These are phyloP conservation scores for Struthidea cinerea DNA, from an alignment of 2,113 vertebrate genomes.

Conservation along the genomic window DNA sequence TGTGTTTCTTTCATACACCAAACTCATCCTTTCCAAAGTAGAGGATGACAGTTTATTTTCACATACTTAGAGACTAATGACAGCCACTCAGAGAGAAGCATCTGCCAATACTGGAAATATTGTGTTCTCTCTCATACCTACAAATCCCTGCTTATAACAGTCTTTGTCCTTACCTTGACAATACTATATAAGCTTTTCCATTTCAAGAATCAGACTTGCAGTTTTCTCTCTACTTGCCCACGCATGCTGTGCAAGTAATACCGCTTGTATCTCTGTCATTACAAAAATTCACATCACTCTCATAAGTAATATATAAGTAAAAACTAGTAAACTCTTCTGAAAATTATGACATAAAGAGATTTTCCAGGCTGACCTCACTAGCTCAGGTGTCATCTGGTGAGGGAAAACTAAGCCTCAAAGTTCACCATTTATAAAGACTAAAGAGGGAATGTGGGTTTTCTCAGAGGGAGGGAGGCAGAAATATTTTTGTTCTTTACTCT, in stretches of 20 bases:
- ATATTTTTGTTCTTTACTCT: not conserved
- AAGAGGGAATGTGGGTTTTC: not conserved
- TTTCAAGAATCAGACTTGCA: not conserved
- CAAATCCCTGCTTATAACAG: not conserved
- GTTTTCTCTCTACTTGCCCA: not conserved
- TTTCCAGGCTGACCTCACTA: not conserved
- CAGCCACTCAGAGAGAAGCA: not conserved
- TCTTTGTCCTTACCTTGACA: not conserved
- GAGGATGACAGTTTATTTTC: not conserved
- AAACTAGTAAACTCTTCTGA: not conserved
- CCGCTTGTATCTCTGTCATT: not conserved
- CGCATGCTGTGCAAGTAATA: not conserved
- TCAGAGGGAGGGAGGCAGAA: not conserved
- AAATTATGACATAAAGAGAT: not conserved
- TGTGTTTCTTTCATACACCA: not conserved
- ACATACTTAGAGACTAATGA: not conserved
- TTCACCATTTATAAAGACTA: not conserved
- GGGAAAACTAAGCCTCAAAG: not conserved
- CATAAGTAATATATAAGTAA: not conserved
- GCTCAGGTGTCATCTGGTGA: not conserved
- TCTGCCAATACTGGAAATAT: not conserved
- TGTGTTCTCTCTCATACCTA: not conserved
- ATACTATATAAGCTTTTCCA: not conserved
- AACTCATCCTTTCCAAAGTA: not conserved
- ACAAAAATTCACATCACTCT: not conserved